Conservation (phyloP, 2,113 vertebrate genomes). For the Sphyrna mokarran region DNA sequence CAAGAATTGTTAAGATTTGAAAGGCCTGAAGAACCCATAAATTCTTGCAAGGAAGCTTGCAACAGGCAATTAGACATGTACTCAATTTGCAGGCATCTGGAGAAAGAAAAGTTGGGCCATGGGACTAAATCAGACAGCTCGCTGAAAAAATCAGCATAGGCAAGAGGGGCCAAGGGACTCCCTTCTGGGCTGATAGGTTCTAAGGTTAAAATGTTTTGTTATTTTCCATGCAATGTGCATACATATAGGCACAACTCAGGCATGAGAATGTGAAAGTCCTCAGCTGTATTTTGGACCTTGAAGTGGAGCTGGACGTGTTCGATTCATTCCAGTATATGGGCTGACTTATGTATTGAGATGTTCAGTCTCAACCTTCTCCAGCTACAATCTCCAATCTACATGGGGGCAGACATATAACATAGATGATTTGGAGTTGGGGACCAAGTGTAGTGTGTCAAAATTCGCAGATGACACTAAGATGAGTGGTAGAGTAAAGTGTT, state of each 20-base stretch:
- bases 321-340: not conserved
- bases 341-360: not conserved
- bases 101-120: not conserved
- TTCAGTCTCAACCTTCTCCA: not conserved
- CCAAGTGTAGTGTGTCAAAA: no score
- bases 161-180: not conserved
- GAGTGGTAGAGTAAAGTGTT: no score
- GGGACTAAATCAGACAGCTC: not conserved
- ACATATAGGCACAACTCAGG: not conserved
- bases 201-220: not conserved
- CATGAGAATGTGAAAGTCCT: not conserved
- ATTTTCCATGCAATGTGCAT: not conserved
- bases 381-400: not conserved
- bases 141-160: not conserved
- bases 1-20: not conserved
- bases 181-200: not conserved
- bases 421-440: no score
- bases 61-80: not conserved
- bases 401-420: not conserved
- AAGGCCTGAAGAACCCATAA: not conserved
- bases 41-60: not conserved
- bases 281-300: not conserved
- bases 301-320: not conserved
- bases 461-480: no score
- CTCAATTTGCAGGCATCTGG: not conserved